Conservation (phyloP, 2,113 vertebrate species). For the Copsychus sechellarum region DNA sequence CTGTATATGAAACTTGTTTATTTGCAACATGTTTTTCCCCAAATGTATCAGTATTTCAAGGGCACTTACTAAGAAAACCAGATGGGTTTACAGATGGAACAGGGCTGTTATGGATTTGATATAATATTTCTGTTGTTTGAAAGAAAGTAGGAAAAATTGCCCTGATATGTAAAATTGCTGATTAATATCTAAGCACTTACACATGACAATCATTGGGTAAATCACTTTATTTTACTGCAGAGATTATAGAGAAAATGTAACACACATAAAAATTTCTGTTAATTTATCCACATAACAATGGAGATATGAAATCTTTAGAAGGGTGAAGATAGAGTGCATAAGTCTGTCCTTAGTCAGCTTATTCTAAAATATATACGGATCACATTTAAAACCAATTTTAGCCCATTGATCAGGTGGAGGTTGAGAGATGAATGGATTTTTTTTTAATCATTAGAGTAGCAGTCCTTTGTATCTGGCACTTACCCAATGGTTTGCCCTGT, state of each 20-base stretch:
- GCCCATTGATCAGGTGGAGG: neutral
- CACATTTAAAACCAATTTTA: neutral
- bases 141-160: neutral
- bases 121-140: neutral
- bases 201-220: neutral
- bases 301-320: neutral
- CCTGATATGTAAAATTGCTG: neutral
- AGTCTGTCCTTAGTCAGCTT: neutral
- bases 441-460: neutral
- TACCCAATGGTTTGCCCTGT: neutral
- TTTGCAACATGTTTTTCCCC: neutral
- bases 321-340: neutral
- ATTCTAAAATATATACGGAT: neutral
- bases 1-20: neutral
- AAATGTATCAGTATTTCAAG: neutral
- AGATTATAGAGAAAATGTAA: neutral
- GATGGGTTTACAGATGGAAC: slow-evolving; percentile 14
- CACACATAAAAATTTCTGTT: neutral
- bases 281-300: neutral
- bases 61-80: neutral
- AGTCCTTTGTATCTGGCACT: neutral
- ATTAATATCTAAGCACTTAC: neutral
- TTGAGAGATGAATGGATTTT: neutral
- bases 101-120: neutral
- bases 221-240: neutral